Evolutionary conservation across 2,797 vertebrate species (phyloP), one percentile per base, ranked within the genome.

Genomic region (Discoglossus pictus): DNA sequence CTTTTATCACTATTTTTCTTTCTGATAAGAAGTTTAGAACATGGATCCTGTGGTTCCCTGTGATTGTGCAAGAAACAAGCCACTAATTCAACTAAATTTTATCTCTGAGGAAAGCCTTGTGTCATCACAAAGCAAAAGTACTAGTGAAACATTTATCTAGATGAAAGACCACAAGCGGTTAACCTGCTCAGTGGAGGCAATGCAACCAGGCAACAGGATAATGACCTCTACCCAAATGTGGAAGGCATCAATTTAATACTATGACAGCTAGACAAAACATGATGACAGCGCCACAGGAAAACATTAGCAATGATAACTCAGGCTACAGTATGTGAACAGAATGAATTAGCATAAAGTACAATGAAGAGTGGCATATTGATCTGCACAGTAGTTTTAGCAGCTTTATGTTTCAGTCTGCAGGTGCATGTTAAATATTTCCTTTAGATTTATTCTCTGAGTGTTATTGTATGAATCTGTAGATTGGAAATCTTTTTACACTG

Each of bases 111-210:
- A 83, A 53, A 65, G 76, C 72, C 73, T 75, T 76, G 50, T 83
- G 76, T 81, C 82, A 78, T 73, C 11, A 1, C 53, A 63, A 61
- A 81, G 84, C 74, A 73, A 75, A 82, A 81, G 82, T 61, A 13
- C 68, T 76, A 73, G 74, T 58, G 71, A 84, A 84, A 84, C 80
- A 85, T 89, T 88, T 87, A 83, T 86, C 80, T 75, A 78, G 81
- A 86, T 88, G 72, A 88, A 86, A 89, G 81, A 77, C 78, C 73
- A 84, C 87, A 88, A 87, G 85, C 83, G 83, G 87, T 86, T 88
- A 86, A 87, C 84, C 85, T 89, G 79, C 84, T 76, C 83, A 86
- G 85, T 75, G 75, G 82, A 86, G 76, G 81, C 80, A 77, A 73
- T 2, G 62, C 76, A 83, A 63, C 71, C 1, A 72, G 83, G 82